Percentiles rank a stretch among this genome's conserved stretches.
Evolutionary conservation across 2,888 invertebrate species (phyloP).

Genomic region (Drosophila anceps): DNA sequence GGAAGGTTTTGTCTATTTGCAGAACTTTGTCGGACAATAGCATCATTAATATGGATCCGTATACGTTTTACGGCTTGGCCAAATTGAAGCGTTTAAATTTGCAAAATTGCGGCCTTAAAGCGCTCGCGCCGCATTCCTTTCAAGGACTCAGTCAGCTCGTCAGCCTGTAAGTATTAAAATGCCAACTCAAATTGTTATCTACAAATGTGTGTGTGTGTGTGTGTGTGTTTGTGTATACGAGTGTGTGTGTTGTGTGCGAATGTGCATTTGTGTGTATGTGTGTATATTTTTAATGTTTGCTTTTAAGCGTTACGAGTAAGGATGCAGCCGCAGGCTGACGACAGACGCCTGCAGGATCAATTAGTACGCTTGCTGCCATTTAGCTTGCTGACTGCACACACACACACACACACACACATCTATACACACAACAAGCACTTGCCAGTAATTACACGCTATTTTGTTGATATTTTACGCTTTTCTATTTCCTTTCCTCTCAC

Average conservation of each 20-base stretch:
- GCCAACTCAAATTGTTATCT: slow-evolving; percentile 38
- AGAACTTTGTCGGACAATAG: slow-evolving; percentile 91
- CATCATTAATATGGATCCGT: slow-evolving; percentile 89
- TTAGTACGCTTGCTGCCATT: slow-evolving; percentile 64
- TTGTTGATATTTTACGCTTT: slow-evolving; percentile 65
- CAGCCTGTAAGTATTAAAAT: slow-evolving; percentile 84
- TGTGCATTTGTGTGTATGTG: slow-evolving; percentile 28
- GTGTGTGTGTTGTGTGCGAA: slow-evolving; percentile 22
- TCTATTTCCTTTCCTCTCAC: slow-evolving; percentile 44
- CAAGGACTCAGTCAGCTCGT: slow-evolving; percentile 83
- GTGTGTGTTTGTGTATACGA: slow-evolving; percentile 24
- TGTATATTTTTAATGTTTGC: slow-evolving; percentile 65
- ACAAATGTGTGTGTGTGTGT: slow-evolving; percentile 27
- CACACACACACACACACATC: slow-evolving; percentile 26
- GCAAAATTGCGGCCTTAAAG: slow-evolving; percentile 86
- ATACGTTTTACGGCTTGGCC: slow-evolving; percentile 87
- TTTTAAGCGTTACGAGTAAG: slow-evolving; percentile 62
- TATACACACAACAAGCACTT: slow-evolving; percentile 38
- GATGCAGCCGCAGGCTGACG: slow-evolving; percentile 44
- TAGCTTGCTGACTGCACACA: slow-evolving; percentile 49
- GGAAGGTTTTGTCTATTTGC: slow-evolving; percentile 62
- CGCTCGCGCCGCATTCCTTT: slow-evolving; percentile 84
- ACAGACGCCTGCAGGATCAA: slow-evolving; percentile 57
- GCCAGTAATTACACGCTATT: slow-evolving; percentile 75
- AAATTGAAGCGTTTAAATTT: slow-evolving; percentile 85